phyloP scores from a whole-genome alignment of 2,797 vertebrate genomes.

The Gymnocypris eckloni region DNA sequence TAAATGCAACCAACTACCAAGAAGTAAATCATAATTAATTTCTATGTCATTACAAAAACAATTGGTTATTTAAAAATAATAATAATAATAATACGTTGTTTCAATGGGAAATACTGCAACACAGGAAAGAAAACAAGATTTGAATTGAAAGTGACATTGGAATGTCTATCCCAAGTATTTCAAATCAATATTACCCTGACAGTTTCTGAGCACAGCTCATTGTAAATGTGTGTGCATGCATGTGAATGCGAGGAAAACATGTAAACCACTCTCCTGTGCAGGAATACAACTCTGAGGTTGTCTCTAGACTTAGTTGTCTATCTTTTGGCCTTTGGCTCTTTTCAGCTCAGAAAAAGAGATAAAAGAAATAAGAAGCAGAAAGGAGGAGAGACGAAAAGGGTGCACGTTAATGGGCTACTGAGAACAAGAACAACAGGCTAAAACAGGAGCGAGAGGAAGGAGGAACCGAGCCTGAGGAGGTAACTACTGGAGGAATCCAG shows the following conservation, averaged over 20 bases:
- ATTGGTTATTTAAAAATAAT: neutral
- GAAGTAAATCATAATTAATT: neutral
- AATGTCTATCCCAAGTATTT: neutral
- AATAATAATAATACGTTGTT: too few relatives aligned
- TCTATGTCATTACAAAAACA: neutral
- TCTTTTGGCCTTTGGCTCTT: neutral
- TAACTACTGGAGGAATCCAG: constrained; percentile 10
- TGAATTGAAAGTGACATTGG: neutral
- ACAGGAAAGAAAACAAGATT: neutral
- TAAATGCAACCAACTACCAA: neutral
- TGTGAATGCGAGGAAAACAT: neutral
- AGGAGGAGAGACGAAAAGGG: neutral
- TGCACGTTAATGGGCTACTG: constrained; percentile 22
- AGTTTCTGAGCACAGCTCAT: neutral
- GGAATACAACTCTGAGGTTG: neutral
- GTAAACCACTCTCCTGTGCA: neutral
- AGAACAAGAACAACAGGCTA: constrained; percentile 38
- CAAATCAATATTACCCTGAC: neutral
- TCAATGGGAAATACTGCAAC: neutral
- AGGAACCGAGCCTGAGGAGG: constrained; percentile 14
- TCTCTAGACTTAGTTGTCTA: constrained; percentile 6
- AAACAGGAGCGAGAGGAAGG: constrained; percentile 26
- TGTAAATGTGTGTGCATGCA: neutral
- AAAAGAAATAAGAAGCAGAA: constrained; percentile 2
- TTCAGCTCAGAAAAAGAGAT: constrained; percentile 24